Evolutionary conservation across 2,797 vertebrate genomes (phyloP).

Genomic region (Sebastes diploproa): DNA sequence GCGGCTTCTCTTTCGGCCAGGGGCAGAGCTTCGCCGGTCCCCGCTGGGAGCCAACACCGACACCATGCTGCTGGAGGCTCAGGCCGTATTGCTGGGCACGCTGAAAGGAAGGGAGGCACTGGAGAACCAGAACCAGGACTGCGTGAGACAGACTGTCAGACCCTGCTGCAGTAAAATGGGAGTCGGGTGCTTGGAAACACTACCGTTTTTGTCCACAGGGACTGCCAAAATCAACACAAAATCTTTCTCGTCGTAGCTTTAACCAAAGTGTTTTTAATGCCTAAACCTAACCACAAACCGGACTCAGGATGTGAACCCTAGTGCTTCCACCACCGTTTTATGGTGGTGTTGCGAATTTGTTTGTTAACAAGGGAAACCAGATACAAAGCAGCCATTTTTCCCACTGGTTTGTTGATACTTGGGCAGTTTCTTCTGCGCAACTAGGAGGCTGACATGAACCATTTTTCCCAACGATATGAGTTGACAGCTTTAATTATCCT

Average conservation of each 20-base stretch:
- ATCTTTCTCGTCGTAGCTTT: neutral
- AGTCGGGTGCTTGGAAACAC: neutral
- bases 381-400: neutral
- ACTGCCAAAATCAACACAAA: neutral
- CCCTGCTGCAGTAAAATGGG: neutral
- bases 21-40: too few relatives aligned
- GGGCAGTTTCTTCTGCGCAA: too few relatives aligned
- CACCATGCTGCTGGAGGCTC: neutral
- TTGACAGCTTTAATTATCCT: neutral
- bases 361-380: neutral
- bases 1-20: too few relatives aligned
- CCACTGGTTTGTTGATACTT: neutral
- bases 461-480: neutral
- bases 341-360: neutral
- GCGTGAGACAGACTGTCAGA: neutral
- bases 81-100: neutral
- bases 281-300: neutral
- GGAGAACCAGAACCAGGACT: neutral
- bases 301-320: neutral
- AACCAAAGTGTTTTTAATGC: neutral
- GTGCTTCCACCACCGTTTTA: accelerated
- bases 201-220: neutral
- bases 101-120: neutral
- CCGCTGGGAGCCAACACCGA: neutral
- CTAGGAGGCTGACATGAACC: neutral